These are phyloP conservation scores for Elysia crispata DNA, from an alignment of 2,888 invertebrate genomes.

Conservation along the genomic window DNA sequence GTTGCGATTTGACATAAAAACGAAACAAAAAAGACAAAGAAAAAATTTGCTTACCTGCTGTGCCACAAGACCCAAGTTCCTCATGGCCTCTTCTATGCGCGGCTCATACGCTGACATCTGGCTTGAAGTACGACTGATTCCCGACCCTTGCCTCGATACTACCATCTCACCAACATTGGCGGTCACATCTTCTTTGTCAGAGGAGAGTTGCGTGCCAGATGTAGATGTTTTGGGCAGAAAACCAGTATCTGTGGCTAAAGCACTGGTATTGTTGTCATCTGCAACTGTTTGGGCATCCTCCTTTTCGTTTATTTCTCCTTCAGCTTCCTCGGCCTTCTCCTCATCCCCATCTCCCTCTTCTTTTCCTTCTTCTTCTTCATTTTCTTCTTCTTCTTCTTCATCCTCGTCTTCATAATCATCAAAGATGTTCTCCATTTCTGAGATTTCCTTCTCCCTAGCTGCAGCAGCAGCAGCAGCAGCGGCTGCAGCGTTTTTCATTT, in stretches of 20 bases:
- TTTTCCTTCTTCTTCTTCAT: conserved; percentile 5
- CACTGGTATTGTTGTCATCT: neutral
- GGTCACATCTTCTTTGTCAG: conserved; percentile 17
- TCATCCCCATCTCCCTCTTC: conserved; percentile 1
- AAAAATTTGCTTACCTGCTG: conserved; percentile 45
- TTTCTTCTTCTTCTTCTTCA: conserved; percentile 72
- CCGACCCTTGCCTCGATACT: no score
- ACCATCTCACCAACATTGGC: conserved; percentile 34
- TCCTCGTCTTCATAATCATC: conserved; percentile 14
- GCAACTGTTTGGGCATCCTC: neutral
- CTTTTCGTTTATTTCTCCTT: neutral
- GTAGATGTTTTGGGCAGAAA: neutral
- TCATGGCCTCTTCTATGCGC: conserved; percentile 66
- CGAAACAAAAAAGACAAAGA: no score
- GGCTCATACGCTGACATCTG: conserved; percentile 47
- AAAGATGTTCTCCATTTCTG: neutral
- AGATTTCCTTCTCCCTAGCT: neutral
- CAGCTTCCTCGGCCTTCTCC: conserved; percentile 11
- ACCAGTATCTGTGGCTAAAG: neutral
- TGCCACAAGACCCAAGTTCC: conserved; percentile 70
- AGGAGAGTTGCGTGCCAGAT: neutral
- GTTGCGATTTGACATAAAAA: no score
- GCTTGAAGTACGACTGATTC: neutral
- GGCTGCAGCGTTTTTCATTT: conserved; percentile 34
- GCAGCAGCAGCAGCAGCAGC: neutral